Percentiles rank a stretch among this genome's conserved stretches.
Evolutionary conservation across 2,797 vertebrate genomes (phyloP).

Genomic region (Poeciliopsis paucimaculata): DNA sequence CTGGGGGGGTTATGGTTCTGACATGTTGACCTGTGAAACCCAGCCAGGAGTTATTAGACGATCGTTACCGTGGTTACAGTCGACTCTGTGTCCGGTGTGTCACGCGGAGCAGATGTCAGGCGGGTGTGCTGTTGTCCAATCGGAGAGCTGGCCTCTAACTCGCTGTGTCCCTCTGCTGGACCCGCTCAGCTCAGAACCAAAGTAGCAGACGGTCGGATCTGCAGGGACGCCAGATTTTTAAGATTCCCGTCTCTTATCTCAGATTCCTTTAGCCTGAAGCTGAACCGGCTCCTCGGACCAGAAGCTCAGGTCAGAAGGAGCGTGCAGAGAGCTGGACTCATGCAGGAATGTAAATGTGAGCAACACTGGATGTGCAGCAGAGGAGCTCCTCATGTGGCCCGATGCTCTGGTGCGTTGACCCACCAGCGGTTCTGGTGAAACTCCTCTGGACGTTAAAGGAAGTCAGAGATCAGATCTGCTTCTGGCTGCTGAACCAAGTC

Average conservation of each 20-base stretch:
- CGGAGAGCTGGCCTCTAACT: slow-evolving; percentile 63
- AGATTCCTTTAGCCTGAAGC: slow-evolving; percentile 23
- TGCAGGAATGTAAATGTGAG: slow-evolving; percentile 45
- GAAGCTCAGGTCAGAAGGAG: slow-evolving; percentile 33
- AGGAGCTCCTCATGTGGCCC: not conserved
- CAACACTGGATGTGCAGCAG: slow-evolving; percentile 59
- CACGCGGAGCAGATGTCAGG: slow-evolving; percentile 22
- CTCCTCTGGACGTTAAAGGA: slow-evolving; percentile 19
- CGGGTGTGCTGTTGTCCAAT: slow-evolving; percentile 27
- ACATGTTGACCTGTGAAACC: slow-evolving; percentile 12
- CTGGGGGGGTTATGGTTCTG: slow-evolving; percentile 4
- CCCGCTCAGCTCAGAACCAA: slow-evolving; percentile 68
- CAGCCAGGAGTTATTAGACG: slow-evolving; percentile 53
- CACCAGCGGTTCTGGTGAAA: slow-evolving; percentile 18
- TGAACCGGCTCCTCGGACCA: slow-evolving; percentile 35
- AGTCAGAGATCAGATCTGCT: slow-evolving; percentile 53
- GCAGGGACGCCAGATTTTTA: slow-evolving; percentile 14
- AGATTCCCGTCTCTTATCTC: slow-evolving; percentile 27
- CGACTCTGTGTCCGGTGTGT: slow-evolving; percentile 29
- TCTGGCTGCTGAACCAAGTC: slow-evolving; percentile 68
- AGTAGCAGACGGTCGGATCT: slow-evolving; percentile 58
- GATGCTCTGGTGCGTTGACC: slow-evolving; percentile 3
- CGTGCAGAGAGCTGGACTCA: slow-evolving; percentile 48
- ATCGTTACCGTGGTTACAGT: slow-evolving; percentile 49
- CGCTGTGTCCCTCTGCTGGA: slow-evolving; percentile 6